Evolutionary conservation across 2,113 vertebrate species (phyloP), one percentile per base, ranked within the genome.

Genomic region (Speoplatyrhinus poulsoni): DNA sequence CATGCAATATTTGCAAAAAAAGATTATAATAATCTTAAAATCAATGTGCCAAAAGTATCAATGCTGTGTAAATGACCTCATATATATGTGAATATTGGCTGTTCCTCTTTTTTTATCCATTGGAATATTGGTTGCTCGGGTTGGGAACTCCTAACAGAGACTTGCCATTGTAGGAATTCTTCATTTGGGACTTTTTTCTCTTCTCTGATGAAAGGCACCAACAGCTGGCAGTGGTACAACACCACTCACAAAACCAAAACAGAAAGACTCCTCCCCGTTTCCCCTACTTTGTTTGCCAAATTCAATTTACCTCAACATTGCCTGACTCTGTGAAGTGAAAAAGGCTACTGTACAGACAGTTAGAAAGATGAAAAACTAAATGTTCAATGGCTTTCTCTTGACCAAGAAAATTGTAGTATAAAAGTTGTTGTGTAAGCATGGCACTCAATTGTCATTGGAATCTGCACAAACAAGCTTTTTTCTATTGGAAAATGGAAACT

Each of bases 41-140:
- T 92, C 87, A 88, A 94, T 94, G 96, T 98, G 96, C 96, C 97
- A 98, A 98, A 97, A 96, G 95, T 93, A 95, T 95, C 94, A 95
- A 95, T 94, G 94, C 93, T 97, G 95, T 98, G 96, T 92, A 98
- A 90, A 92, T 89, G 87, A 90, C 86, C 86, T 92, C 92, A 92
- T 92, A 91, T 92, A 90, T 91, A 89, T 95, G 94, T 96, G 93
- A 93, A 92, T 88, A 90, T 92, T 90, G 87, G 90, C 83, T 96
- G 93, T 95, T 91, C 77, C 87, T 88, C 84, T 92, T 91, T 93
- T 80, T 93, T 80, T 92, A 85, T 91, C 82, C 85, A 94, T 94
- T 93, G 95, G 93, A 92, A 85, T 89, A 91, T 91, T 89, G 87
- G 87, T 85, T 96, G 92, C 95, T 95, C 92, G 92, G 80, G 85